Percentiles rank a stretch among this genome's conserved stretches.
phyloP scores from a whole-genome alignment of 2,888 invertebrate species.

The Chymomyza caudatula region DNA sequence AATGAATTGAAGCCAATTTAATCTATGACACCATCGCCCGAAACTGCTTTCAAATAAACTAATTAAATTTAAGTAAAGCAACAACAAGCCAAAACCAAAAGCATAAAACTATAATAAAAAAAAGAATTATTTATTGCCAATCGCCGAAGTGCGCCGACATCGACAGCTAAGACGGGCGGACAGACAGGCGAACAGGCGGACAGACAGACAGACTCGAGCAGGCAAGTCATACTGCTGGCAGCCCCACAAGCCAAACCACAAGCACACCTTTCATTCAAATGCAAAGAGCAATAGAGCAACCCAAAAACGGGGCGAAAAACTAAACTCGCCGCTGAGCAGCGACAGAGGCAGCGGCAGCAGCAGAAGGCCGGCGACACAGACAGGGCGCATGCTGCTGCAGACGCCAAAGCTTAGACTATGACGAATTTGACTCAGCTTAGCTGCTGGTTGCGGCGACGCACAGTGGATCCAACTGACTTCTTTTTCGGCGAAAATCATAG shows the following conservation, averaged over 20 bases:
- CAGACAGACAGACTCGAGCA: background rate
- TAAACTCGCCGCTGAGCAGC: background rate
- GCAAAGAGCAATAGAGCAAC: conserved; percentile 1
- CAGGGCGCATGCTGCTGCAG: background rate
- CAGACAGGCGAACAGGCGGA: background rate
- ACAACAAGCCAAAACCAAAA: conserved; percentile 12
- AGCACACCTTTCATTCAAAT: conserved; percentile 38
- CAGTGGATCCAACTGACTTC: no score
- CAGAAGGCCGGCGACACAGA: background rate
- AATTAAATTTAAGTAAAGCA: conserved; percentile 65
- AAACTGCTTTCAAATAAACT: conserved; percentile 71
- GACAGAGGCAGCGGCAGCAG: background rate
- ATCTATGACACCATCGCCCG: conserved; percentile 71
- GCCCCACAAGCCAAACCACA: background rate
- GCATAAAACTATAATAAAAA: background rate
- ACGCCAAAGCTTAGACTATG: conserved; percentile 47
- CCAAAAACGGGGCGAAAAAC: background rate
- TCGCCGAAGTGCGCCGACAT: conserved; percentile 18
- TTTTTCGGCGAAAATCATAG: no score
- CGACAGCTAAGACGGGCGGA: background rate
- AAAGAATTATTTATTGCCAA: conserved; percentile 69
- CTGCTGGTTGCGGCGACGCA: conserved; percentile 1
- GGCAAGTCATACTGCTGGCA: background rate
- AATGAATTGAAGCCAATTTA: conserved; percentile 56
- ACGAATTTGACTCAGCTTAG: conserved; percentile 44